A percentile compares a stretch with the other conserved stretches of the same genome.
These are phyloP conservation scores for Diorhabda carinulata DNA, from an alignment of 1,140 invertebrate species.

Conservation along the genomic window DNA sequence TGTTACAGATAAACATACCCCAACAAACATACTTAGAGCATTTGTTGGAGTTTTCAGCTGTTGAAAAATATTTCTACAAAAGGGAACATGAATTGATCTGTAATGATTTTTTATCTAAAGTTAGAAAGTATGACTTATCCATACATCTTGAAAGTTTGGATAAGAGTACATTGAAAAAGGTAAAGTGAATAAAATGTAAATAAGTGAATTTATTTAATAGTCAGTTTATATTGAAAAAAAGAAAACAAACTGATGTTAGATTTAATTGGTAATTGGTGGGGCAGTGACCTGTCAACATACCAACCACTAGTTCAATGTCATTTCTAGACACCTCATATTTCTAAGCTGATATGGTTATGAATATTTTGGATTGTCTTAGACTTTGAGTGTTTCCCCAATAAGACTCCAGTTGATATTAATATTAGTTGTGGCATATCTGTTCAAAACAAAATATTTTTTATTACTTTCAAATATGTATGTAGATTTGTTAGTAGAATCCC, in stretches of 20 bases:
- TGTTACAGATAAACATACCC: conserved; percentile 49
- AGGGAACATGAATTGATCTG: conserved; percentile 48
- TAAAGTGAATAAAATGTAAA: conserved; percentile 20
- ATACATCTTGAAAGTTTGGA: conserved; percentile 40
- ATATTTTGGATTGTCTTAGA: too few relatives aligned
- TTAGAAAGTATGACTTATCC: conserved; percentile 34
- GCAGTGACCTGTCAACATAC: too few relatives aligned
- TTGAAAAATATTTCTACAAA: conserved; percentile 55
- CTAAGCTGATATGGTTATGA: too few relatives aligned
- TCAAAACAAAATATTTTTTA: too few relatives aligned
- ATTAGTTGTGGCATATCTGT: too few relatives aligned
- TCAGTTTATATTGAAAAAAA: background rate
- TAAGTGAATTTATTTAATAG: background rate
- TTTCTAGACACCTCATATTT: too few relatives aligned
- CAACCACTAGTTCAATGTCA: too few relatives aligned
- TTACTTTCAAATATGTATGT: too few relatives aligned
- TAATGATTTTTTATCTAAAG: conserved; percentile 36
- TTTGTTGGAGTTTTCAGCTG: conserved; percentile 50
- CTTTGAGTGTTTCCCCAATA: too few relatives aligned
- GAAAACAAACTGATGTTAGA: background rate
- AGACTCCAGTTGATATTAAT: too few relatives aligned
- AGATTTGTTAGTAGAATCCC: too few relatives aligned
- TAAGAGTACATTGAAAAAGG: conserved; percentile 38
- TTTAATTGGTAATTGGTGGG: too few relatives aligned
- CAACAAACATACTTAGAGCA: conserved; percentile 49